Conservation (phyloP, 53 echinoderm and acorn worm genomes). For the Crossaster papposus region DNA sequence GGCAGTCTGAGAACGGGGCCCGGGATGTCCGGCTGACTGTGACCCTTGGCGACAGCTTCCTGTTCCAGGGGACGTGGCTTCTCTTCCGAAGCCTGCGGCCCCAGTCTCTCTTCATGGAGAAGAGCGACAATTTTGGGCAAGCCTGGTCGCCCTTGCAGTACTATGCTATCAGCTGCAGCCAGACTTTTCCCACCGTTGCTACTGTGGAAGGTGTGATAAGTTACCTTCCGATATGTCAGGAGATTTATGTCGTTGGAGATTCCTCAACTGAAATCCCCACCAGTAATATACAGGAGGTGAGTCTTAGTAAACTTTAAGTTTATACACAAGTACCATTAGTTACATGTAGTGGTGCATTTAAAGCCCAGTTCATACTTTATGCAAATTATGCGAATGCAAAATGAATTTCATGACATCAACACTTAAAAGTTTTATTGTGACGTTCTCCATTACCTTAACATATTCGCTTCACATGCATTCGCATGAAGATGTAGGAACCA, state of each 20-base stretch:
- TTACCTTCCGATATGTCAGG: conserved; percentile 61
- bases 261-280: conserved; percentile 53
- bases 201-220: background rate
- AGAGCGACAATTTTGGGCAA: conserved; percentile 65
- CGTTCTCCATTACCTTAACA: too few relatives aligned
- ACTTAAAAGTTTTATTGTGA: too few relatives aligned
- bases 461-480: too few relatives aligned
- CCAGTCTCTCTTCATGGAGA: conserved; percentile 72
- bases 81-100: conserved; percentile 84
- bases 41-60: conserved; percentile 67
- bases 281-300: conserved; percentile 80
- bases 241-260: conserved; percentile 84
- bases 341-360: background rate
- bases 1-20: conserved; percentile 79
- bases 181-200: conserved; percentile 68
- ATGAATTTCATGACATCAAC: too few relatives aligned
- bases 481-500: too few relatives aligned
- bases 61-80: conserved; percentile 74
- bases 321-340: background rate
- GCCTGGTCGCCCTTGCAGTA: conserved; percentile 77
- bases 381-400: too few relatives aligned
- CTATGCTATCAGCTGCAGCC: conserved; percentile 70
- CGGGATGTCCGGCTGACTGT: conserved; percentile 63
- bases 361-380: too few relatives aligned
- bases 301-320: background rate